Percentiles rank a stretch among this genome's conserved stretches.
These are phyloP conservation scores for Taeniopygia guttata DNA, from an alignment of 2,797 vertebrate species.

Conservation along the genomic window DNA sequence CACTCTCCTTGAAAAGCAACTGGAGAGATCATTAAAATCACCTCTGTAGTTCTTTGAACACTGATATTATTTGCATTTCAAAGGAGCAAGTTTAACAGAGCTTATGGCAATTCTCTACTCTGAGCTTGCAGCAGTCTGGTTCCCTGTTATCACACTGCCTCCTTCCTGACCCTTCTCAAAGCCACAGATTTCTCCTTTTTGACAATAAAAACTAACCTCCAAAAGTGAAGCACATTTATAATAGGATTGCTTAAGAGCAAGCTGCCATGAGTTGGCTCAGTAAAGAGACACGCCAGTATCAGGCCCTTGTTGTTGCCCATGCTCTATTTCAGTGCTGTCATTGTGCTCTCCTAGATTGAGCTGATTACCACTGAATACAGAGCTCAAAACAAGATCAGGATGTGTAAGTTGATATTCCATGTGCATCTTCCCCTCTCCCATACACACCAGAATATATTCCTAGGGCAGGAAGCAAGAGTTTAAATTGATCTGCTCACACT, in stretches of 20 bases:
- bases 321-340: background rate
- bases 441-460: background rate
- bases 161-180: background rate
- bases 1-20: background rate
- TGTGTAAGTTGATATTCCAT: background rate
- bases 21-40: slow-evolving; percentile 17
- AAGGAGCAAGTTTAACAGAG: background rate
- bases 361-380: background rate
- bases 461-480: background rate
- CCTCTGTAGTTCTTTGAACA: background rate
- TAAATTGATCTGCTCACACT: background rate
- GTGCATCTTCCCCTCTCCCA: background rate
- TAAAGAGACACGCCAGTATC: background rate
- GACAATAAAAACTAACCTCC: background rate
- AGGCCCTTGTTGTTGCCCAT: background rate
- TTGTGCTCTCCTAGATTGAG: accelerated
- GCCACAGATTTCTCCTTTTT: background rate
- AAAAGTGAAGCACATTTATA: background rate
- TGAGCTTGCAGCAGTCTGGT: background rate
- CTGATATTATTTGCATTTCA: background rate
- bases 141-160: background rate
- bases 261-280: background rate
- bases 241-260: background rate
- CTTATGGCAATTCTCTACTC: background rate
- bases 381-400: accelerated